Base-by-base conservation (phyloP, 2,113 vertebrate genomes). In the Spilogale gracilis region DNA sequence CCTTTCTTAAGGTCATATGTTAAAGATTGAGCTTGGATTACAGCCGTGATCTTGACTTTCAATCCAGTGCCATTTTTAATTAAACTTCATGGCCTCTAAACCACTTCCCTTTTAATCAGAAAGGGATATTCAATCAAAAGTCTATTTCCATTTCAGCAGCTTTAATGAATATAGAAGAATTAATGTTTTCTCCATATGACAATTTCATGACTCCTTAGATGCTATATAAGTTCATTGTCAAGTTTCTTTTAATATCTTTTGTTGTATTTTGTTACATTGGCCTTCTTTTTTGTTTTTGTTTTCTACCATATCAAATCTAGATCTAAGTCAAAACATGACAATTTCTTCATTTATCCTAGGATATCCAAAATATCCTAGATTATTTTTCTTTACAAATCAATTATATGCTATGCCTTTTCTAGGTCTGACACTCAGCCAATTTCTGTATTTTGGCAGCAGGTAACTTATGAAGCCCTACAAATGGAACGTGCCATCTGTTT, bases 61-160 rank as follows among this genome's bases (percentile, higher is more conserved):
- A 90, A 88, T 23, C 32, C 43, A 61, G 90, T 88, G 18, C 4
- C 43, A 95, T 97, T 94, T 96, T 74, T 69, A 93, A 95, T 96
- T 95, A 97, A 96, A 85, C 14, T 73, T 78, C 48, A 38, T 71
- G 11, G 54, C 30, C 43, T 97, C 78, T 85, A 91, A 96, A 92
- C 48, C 4, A 95, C 58, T 30, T 95, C 17, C 45, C 30, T 82
- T 83, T 76, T 97, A 82, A 92, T 96, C 87, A 97, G 76, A 93
- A 93, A 95, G 9, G 16, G 52, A 20, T 96, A 92, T 80, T 92
- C 78, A 95, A 91, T 85, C 63, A 94, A 95, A 97, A 89, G 18
- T 45, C 45, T 52, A 85, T 89, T 95, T 91, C 63, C 43, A 65
- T 96, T 95, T 91, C 85, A 78, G 32, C 56, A 93, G 27, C 60